Conservation (phyloP, 2,113 vertebrate species). For the Malurus melanocephalus region DNA sequence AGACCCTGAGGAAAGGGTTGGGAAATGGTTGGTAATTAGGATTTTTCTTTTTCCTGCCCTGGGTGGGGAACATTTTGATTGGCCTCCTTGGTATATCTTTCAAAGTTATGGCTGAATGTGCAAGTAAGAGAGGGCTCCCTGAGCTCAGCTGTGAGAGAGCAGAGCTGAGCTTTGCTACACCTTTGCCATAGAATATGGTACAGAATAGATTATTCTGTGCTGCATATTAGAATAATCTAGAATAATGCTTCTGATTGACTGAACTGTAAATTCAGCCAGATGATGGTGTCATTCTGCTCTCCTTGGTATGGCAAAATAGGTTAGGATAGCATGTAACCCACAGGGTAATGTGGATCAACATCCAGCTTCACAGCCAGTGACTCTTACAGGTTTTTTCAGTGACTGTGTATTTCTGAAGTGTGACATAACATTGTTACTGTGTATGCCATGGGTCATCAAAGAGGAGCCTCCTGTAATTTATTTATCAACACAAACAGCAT, state of each 20-base stretch:
- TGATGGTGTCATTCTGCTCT: neutral
- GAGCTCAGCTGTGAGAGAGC: neutral
- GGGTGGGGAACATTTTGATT: neutral
- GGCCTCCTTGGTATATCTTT: neutral
- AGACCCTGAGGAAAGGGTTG: neutral
- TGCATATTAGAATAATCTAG: neutral
- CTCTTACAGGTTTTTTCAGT: neutral
- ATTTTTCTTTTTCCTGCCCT: neutral
- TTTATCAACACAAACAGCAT: neutral
- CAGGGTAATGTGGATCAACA: neutral
- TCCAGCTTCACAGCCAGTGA: neutral
- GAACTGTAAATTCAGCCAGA: neutral
- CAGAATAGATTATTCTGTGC: neutral
- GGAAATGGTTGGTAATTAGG: neutral
- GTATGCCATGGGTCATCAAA: neutral
- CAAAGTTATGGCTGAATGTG: neutral
- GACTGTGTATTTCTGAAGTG: neutral
- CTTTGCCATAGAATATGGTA: neutral
- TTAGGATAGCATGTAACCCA: neutral
- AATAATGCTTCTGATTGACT: neutral
- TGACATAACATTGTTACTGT: neutral
- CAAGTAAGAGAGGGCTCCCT: neutral
- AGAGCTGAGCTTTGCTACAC: neutral
- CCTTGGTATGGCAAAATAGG: neutral
- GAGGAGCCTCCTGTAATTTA: neutral